Evolutionary conservation across 2,888 invertebrate species (phyloP).

Genomic region (Habroteleia sp.): DNA sequence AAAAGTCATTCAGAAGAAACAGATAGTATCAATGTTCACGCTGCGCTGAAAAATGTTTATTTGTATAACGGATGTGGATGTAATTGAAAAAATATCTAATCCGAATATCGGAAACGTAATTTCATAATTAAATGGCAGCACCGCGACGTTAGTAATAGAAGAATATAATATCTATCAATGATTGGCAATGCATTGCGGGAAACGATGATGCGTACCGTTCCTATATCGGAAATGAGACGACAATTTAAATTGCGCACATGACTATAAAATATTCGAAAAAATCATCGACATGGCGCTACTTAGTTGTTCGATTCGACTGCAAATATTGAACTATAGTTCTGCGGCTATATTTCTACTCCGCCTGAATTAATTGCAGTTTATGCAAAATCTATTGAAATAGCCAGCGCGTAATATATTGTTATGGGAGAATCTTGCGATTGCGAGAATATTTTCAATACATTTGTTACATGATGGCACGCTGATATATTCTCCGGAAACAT

Average conservation of each 20-base stretch:
- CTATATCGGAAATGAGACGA: slow-evolving; percentile 50
- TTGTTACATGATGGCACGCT: slow-evolving; percentile 23
- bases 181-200: slow-evolving; percentile 32
- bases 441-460: slow-evolving; percentile 36
- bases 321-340: slow-evolving; percentile 32
- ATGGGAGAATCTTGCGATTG: slow-evolving; percentile 18
- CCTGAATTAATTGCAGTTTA: slow-evolving; percentile 33
- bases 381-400: slow-evolving; percentile 36
- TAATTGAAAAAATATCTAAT: no score
- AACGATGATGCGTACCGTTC: slow-evolving; percentile 43
- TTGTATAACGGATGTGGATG: no score
- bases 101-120: no score
- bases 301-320: slow-evolving; percentile 31
- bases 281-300: slow-evolving; percentile 30
- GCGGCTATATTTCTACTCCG: slow-evolving; percentile 14
- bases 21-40: no score
- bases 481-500: slow-evolving; percentile 40
- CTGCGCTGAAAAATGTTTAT: no score
- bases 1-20: no score
- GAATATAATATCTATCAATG: no score
- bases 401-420: slow-evolving; percentile 27
- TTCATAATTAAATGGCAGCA: no score
- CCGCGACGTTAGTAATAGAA: no score
- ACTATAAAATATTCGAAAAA: slow-evolving; percentile 34
- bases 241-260: slow-evolving; percentile 46